Evolutionary conservation across 2,888 invertebrate genomes (phyloP).

Genomic region (Aporophyla lueneburgensis): DNA sequence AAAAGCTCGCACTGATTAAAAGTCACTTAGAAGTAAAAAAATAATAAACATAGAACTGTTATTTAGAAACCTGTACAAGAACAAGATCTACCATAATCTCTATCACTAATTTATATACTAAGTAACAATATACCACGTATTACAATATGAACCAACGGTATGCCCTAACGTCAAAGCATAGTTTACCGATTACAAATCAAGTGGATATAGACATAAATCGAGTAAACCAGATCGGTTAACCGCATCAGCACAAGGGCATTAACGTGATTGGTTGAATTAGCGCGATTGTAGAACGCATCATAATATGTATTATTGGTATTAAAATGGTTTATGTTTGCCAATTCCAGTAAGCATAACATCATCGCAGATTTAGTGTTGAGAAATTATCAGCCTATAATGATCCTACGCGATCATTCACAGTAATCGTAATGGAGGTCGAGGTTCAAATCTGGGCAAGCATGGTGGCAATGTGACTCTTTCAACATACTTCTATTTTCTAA

Average conservation of each 20-base stretch:
- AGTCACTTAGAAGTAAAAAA: neutral
- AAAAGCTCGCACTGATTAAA: neutral
- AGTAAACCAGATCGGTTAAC: constrained; percentile 40
- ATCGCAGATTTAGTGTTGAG: neutral
- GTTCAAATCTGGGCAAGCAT: no score
- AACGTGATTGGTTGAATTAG: constrained; percentile 42
- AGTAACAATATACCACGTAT: neutral
- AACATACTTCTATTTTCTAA: no score
- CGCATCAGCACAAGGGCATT: constrained; percentile 37
- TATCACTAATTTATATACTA: no score
- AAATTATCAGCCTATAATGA: neutral
- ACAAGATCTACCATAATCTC: no score
- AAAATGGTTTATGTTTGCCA: neutral
- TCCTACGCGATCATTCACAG: neutral
- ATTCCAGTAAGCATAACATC: neutral
- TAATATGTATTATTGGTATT: neutral
- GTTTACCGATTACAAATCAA: constrained; percentile 44
- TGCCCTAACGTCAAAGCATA: constrained; percentile 39
- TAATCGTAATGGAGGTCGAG: no score
- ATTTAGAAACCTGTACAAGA: neutral
- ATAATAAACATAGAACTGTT: neutral
- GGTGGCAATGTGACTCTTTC: no score
- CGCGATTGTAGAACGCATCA: constrained; percentile 13
- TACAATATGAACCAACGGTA: constrained; percentile 7
- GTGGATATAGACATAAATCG: constrained; percentile 24